These are phyloP conservation scores for Grapholita molesta DNA, from an alignment of 1,140 invertebrate species.

Conservation along the genomic window DNA sequence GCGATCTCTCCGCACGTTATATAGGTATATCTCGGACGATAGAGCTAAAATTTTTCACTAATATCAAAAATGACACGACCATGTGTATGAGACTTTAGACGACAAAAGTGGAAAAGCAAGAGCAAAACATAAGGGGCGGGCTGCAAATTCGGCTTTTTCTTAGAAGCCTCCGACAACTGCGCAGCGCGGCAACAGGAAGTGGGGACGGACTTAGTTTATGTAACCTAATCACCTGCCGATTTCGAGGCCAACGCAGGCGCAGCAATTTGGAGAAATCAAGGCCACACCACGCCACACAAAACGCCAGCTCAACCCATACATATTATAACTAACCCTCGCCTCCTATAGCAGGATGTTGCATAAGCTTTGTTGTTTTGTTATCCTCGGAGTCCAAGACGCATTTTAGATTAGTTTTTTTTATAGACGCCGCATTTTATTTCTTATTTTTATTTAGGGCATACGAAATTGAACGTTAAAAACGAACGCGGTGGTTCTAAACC, in stretches of 20 bases:
- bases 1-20: not conserved
- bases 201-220: conserved; percentile 75
- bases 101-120: conserved; percentile 58
- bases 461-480: conserved; percentile 49
- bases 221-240: conserved; percentile 76
- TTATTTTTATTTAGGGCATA: conserved; percentile 36
- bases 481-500: conserved; percentile 26
- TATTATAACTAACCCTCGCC: conserved; percentile 64
- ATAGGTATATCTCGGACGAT: too few species aligned
- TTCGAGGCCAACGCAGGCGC: conserved; percentile 57
- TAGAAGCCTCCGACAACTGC: conserved; percentile 73
- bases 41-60: too few species aligned
- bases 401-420: conserved; percentile 75
- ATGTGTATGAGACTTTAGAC: conserved; percentile 36
- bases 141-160: conserved; percentile 70
- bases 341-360: conserved; percentile 73
- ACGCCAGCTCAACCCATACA: conserved; percentile 49
- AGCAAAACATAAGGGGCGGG: conserved; percentile 62
- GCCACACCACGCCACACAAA: conserved; percentile 60
- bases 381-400: conserved; percentile 58
- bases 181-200: conserved; percentile 72
- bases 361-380: conserved; percentile 74
- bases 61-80: too few species aligned
- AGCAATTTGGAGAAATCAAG: conserved; percentile 68
- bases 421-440: conserved; percentile 39